Conservation (phyloP, 1,140 invertebrate genomes). For the Papilio machaon region DNA sequence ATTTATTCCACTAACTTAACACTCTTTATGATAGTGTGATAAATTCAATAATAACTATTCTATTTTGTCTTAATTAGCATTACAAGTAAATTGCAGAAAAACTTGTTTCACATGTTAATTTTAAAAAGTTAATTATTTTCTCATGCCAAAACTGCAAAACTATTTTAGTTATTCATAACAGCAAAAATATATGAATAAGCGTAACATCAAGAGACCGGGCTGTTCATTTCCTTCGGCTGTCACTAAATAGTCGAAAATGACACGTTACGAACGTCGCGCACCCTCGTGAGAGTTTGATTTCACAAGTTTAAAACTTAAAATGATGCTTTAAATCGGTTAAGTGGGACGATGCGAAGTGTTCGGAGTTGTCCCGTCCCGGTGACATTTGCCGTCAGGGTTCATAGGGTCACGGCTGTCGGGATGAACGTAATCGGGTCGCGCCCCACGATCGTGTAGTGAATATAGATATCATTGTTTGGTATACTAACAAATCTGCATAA, state of each 20-base stretch:
- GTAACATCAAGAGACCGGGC: background rate
- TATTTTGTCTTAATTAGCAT: too few species aligned
- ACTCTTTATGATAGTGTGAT: too few species aligned
- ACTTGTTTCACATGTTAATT: too few species aligned
- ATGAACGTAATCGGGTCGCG: constrained; percentile 57
- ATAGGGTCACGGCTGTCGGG: constrained; percentile 70
- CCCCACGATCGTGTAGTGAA: constrained; percentile 56
- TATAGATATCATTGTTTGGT: constrained; percentile 61
- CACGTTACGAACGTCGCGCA: background rate
- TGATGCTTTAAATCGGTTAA: constrained; percentile 23
- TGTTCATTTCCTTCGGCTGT: constrained; percentile 31
- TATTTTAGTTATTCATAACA: background rate
- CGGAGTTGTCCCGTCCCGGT: constrained; percentile 54
- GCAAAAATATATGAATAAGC: background rate
- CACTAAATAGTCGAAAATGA: constrained; percentile 29
- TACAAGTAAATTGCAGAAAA: too few species aligned
- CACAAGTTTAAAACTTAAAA: constrained; percentile 35
- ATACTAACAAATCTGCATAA: constrained; percentile 61
- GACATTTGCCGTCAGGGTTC: constrained; percentile 69
- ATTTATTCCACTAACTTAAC: too few species aligned
- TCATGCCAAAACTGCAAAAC: background rate
- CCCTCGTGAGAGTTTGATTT: constrained; percentile 25
- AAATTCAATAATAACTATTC: too few species aligned
- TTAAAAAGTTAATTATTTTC: too few species aligned
- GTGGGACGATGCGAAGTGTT: background rate